Evolutionary conservation across 1,140 invertebrate genomes (phyloP), one percentile per base, ranked within the genome.

Genomic region (Belonocnema kinseyi): DNA sequence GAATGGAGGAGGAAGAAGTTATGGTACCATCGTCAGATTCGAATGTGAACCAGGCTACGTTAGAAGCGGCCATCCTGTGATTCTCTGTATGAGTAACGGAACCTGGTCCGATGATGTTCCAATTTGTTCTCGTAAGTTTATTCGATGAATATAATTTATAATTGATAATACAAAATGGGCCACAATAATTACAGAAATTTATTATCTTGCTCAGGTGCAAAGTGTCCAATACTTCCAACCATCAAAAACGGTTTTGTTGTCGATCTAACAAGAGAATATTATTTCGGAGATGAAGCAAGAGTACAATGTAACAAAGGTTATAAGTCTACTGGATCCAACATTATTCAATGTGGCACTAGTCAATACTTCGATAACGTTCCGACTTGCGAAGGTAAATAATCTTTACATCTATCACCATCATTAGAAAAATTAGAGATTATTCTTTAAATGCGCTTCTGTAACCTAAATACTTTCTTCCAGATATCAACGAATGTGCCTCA

Each of bases 71-170:
- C 94, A 96, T 87, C 97, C 97, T 46, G 97, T 97, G 4, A 94
- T 99, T 53, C 93, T 98, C 17, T 99, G 98, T 89, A 98, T 97
- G 95, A 97, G 97, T 84, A 98, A 99, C 88, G 98, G 98, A 33
- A 97, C 97, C 10, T 99, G 98, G 98, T 98, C 97, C 54, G 96
- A 96, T 71, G 94, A 95, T 77, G 96, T 98, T 16, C 98, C 98
- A 16, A 94, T 93, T 7, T 99, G 98, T 90, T 94, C 96, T 75
- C 94, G 97, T 94, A 92, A 93, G 93, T 91, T 56, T 72, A 74
- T 12, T 74, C 11, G 19, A 73, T 19, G 26, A 46, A 33, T 33
- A 40, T 13, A n/a, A 14, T 46, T 11, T 10, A 46, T 46, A 46
- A 46, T 46, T 46, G 40, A 46, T 46, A 46, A 46, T 46, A 46